Percentiles rank a stretch among this genome's conserved stretches.
Evolutionary conservation across 2,888 invertebrate genomes (phyloP).

Genomic region (Thymelicus sylvestris): DNA sequence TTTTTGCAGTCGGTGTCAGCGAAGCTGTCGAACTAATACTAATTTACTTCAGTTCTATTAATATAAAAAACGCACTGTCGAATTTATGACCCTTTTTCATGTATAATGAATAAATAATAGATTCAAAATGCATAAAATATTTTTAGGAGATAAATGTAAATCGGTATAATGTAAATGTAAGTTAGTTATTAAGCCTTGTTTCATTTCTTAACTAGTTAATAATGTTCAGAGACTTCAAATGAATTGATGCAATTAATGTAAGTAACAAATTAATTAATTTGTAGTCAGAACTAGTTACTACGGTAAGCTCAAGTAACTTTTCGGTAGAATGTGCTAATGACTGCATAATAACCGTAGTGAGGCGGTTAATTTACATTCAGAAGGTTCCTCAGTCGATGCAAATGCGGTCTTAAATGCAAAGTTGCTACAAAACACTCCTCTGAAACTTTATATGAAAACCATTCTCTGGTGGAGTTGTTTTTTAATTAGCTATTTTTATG

Average conservation of each 20-base stretch:
- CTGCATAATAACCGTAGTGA: conserved; percentile 32
- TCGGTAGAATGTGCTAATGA: conserved; percentile 27
- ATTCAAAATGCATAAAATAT: too few species aligned
- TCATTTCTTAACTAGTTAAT: too few species aligned
- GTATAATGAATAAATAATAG: too few species aligned
- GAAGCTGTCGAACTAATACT: too few species aligned
- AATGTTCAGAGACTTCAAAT: too few species aligned
- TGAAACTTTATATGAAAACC: conserved; percentile 21
- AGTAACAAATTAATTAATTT: not conserved
- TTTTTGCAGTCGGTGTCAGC: too few species aligned
- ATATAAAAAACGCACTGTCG: too few species aligned
- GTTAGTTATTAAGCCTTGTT: too few species aligned
- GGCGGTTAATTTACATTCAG: conserved; percentile 35
- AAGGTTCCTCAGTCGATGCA: conserved; percentile 28
- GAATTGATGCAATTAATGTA: not conserved
- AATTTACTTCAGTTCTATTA: too few species aligned
- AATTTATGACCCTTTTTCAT: too few species aligned
- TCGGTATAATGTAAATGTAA: too few species aligned
- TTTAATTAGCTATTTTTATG: not conserved
- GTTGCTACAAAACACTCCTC: conserved; percentile 21
- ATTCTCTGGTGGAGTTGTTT: not conserved
- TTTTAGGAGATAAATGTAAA: too few species aligned
- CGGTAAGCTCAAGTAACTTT: conserved; percentile 10
- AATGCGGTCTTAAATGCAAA: conserved; percentile 26
- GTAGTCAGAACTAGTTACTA: not conserved